Percentiles rank a stretch among this genome's conserved stretches.
These are phyloP conservation scores for Hypercompe scribonia DNA, from an alignment of 2,888 invertebrate genomes.

Conservation along the genomic window DNA sequence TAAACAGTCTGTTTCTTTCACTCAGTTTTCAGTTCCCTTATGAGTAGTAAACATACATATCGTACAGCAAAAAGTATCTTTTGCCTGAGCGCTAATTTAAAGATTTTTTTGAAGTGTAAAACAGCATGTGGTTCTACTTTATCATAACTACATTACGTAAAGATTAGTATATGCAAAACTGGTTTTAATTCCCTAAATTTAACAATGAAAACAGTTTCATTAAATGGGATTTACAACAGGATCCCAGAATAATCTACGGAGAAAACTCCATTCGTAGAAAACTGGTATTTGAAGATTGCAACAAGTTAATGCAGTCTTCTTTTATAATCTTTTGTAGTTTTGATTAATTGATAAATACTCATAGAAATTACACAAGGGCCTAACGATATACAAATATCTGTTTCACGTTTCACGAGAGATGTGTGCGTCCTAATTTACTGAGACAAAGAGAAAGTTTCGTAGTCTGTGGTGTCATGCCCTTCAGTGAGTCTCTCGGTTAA, in stretches of 20 bases:
- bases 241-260: not conserved
- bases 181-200: too few species aligned
- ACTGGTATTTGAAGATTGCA: not conserved
- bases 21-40: too few species aligned
- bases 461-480: slow-evolving; percentile 30
- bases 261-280: too few species aligned
- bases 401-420: slow-evolving; percentile 19
- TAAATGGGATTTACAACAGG: not conserved
- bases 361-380: not conserved
- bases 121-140: too few species aligned
- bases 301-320: not conserved
- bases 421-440: slow-evolving; percentile 30
- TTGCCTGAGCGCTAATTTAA: too few species aligned
- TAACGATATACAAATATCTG: not conserved
- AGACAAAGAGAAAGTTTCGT: slow-evolving; percentile 25
- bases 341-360: not conserved
- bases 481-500: slow-evolving; percentile 24
- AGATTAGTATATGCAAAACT: too few species aligned
- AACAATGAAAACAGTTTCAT: too few species aligned
- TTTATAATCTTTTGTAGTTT: not conserved
- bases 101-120: too few species aligned
- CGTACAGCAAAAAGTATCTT: too few species aligned
- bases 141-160: too few species aligned
- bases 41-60: too few species aligned
- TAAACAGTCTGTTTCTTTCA: too few species aligned